Evolutionary conservation across 2,888 invertebrate species (phyloP).

Genomic region (Flabesymbios commensalis): DNA sequence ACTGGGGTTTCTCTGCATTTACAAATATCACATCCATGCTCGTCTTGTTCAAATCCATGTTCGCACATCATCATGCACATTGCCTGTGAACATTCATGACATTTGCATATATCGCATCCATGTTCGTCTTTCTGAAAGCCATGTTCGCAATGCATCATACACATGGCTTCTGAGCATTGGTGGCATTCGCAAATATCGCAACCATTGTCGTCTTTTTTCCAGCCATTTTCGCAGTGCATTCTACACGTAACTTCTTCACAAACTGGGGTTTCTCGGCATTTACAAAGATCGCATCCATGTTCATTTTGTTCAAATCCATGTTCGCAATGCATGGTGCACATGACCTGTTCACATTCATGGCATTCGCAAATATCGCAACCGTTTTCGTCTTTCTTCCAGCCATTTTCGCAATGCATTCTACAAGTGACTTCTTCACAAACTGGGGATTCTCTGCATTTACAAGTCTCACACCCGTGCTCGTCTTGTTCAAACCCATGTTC

Average conservation of each 20-base stretch:
- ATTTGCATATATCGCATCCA: conserved; percentile 14
- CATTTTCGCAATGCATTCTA: conserved; percentile 19
- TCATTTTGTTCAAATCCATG: conserved; percentile 16
- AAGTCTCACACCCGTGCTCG: conserved; percentile 9
- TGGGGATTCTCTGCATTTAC: background rate
- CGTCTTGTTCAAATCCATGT: conserved; percentile 14
- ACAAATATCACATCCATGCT: conserved; percentile 12
- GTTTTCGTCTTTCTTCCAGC: conserved; percentile 16
- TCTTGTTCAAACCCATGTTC: conserved; percentile 19
- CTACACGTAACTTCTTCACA: background rate
- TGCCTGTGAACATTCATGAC: background rate
- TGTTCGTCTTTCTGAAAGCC: conserved; percentile 17
- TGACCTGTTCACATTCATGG: background rate
- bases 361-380: conserved; percentile 22
- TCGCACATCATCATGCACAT: conserved; percentile 20
- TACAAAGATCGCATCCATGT: conserved; percentile 10
- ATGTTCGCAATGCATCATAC: conserved; percentile 21
- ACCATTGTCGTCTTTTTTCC: conserved; percentile 16
- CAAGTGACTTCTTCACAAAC: conserved; percentile 5
- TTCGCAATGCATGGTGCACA: conserved; percentile 14
- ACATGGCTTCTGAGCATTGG: background rate
- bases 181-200: conserved; percentile 17
- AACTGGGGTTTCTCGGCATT: background rate
- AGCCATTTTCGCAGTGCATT: conserved; percentile 13
- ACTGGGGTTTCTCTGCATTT: background rate